Percentiles rank a stretch among this genome's conserved stretches.
Evolutionary conservation across 2,113 vertebrate genomes (phyloP).

Genomic region (Myrmecobius fasciatus): DNA sequence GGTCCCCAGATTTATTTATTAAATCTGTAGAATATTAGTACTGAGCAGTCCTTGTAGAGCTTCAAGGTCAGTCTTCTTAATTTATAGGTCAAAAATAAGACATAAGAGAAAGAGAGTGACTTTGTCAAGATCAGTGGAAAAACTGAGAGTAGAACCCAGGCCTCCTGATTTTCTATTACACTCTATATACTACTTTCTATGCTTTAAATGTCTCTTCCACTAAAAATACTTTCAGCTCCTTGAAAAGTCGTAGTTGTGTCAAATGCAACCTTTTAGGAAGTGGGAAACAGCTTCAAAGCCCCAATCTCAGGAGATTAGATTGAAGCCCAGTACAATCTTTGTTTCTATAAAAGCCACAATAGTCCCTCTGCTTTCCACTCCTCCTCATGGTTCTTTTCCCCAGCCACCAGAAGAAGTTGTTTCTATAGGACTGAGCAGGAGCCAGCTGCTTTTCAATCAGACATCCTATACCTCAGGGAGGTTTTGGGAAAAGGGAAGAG

Average conservation of each 20-base stretch:
- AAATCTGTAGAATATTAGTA: background rate
- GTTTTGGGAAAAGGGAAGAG: background rate
- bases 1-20: background rate
- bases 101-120: background rate
- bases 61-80: background rate
- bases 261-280: constrained; percentile 17
- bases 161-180: background rate
- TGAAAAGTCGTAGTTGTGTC: background rate
- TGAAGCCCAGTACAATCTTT: background rate
- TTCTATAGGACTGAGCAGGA: background rate
- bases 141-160: background rate
- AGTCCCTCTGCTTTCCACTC: background rate
- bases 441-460: background rate
- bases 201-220: background rate
- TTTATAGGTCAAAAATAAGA: background rate
- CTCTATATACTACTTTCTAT: background rate
- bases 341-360: background rate
- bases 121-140: background rate
- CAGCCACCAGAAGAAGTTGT: background rate
- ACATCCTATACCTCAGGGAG: background rate
- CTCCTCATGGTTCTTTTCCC: constrained; percentile 8
- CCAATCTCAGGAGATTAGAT: background rate
- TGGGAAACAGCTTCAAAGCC: constrained; percentile 11
- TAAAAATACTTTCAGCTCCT: background rate
- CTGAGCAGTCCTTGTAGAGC: background rate